These are phyloP conservation scores for Ruditapes philippinarum DNA, from an alignment of 1,140 invertebrate species.

Conservation along the genomic window DNA sequence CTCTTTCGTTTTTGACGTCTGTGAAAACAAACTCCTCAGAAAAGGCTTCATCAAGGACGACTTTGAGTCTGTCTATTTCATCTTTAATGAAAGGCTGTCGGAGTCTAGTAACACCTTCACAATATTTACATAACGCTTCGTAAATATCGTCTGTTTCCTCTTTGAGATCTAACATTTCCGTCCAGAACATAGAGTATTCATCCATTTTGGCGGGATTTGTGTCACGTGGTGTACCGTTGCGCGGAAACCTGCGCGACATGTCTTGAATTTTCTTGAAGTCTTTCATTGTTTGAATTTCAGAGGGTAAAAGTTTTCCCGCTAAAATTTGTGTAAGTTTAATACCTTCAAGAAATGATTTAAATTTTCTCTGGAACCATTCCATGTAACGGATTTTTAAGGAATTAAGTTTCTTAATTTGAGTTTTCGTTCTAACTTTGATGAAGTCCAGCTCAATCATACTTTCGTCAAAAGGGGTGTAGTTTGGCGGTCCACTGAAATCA, in stretches of 20 bases:
- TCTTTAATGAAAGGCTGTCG: slow-evolving; percentile 74
- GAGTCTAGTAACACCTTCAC: slow-evolving; percentile 72
- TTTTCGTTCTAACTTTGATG: slow-evolving; percentile 68
- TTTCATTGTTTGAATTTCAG: slow-evolving; percentile 64
- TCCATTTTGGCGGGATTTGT: slow-evolving; percentile 65
- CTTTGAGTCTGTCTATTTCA: slow-evolving; percentile 72
- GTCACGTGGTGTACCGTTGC: slow-evolving; percentile 65
- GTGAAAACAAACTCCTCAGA: slow-evolving; percentile 77
- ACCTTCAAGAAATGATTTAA: slow-evolving; percentile 73
- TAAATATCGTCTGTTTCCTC: slow-evolving; percentile 72
- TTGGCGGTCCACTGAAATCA: slow-evolving; percentile 65
- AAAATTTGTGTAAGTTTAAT: slow-evolving; percentile 74
- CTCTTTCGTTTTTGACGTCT: slow-evolving; percentile 74
- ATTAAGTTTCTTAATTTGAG: slow-evolving; percentile 74
- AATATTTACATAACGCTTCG: slow-evolving; percentile 71
- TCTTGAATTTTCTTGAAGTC: slow-evolving; percentile 70
- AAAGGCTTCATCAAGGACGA: slow-evolving; percentile 53
- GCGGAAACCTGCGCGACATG: slow-evolving; percentile 67
- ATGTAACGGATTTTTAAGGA: slow-evolving; percentile 71
- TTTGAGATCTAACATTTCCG: slow-evolving; percentile 70
- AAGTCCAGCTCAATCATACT: slow-evolving; percentile 75
- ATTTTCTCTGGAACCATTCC: slow-evolving; percentile 77
- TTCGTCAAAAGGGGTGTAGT: slow-evolving; percentile 69
- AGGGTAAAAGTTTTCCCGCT: slow-evolving; percentile 64
- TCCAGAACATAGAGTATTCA: slow-evolving; percentile 75